Evolutionary conservation across 2,113 vertebrate species (phyloP), one percentile per base, ranked within the genome.

Genomic region (Zapus hudsonius): DNA sequence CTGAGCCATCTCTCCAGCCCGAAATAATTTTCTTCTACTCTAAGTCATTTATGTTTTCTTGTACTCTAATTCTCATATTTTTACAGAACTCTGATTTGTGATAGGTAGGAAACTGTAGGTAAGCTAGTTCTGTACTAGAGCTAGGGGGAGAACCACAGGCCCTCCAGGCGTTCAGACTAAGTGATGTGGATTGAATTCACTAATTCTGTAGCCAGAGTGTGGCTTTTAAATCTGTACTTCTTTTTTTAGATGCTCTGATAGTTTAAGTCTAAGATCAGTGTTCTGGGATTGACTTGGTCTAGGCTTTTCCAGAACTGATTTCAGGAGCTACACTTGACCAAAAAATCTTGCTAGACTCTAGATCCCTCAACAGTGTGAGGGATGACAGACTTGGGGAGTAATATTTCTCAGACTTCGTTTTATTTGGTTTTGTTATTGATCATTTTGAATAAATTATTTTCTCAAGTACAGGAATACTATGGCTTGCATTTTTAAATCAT

Each of bases 11-110:
- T n/a, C n/a, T n/a, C n/a, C n/a, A n/a, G n/a, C n/a, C n/a, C n/a
- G 69, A 47, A 73, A 42, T 70, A 73, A 5, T 64, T 64, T 64
- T 64, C 27, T 64, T 59, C 5, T 13, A 17, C 5, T 64, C 85
- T 63, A 57, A 92, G 2, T 91, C 31, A 12, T 5, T 74, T 92
- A 23, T 5, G 13, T 72, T 92, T 44, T 25, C 47, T 70, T 47
- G 9, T 84, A 64, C 61, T 83, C 47, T 40, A 59, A 36, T 76
- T 95, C 6, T 87, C 36, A 75, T 85, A 64, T 61, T 69, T 72
- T 74, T 89, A n/a, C 15, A 84, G 66, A 96, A 92, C 15, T 73
- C 42, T n/a, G 44, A 80, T 84, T 88, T 22, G 15, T 86, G 40
- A 81, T 80, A 22, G 20, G 23, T 40, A 70, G 33, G 44, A 91